Evolutionary conservation across 1,140 invertebrate genomes (phyloP), one percentile per base, ranked within the genome.

Genomic region (Diabrotica virgifera): DNA sequence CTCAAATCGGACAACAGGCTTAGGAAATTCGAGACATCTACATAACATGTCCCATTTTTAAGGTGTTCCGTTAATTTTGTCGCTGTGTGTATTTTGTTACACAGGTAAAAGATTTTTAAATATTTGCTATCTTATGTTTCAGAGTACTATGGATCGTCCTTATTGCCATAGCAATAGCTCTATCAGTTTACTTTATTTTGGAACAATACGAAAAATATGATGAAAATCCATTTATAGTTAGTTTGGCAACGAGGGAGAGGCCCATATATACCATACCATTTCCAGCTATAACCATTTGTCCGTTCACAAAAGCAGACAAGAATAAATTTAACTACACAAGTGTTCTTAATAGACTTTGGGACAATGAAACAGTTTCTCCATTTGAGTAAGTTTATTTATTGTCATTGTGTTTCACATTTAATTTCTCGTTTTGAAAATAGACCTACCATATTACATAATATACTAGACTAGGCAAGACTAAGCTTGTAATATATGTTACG

Each of bases 201-300:
- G 78, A 76, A 36, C 79, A 80, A 5, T 84, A 80, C 70, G 67
- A 68, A 2, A 83, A 83, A 54, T 85, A 82, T 81, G 74, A 80
- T 13, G 72, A 78, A n/a, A 80, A 79, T 35, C 83, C 83, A 5
- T 82, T 85, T 2, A 83, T 84, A 35, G 82, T 85, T 0, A 81
- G 82, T 40, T 84, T 85, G 67, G 77, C 80, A 0, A 81, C 82
- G 40, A 78, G 76, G 59, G 77, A 79, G 2, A 82, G 80, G 5
- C 81, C 82, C 0, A 80, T 83, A 11, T 83, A 79, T 77, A 76
- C 78, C 60, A 80, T 84, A 50, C 82, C 82, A 0, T 84, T 84
- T 70, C 82, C 82, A 11, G 80, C 82, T 0, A 75, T 84, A n/a
- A 83, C 82, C 5, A 80, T 84, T 40, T 84, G 82, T 64, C 77